Base-by-base conservation (phyloP, 2,888 invertebrate species). In the Labia minor region DNA sequence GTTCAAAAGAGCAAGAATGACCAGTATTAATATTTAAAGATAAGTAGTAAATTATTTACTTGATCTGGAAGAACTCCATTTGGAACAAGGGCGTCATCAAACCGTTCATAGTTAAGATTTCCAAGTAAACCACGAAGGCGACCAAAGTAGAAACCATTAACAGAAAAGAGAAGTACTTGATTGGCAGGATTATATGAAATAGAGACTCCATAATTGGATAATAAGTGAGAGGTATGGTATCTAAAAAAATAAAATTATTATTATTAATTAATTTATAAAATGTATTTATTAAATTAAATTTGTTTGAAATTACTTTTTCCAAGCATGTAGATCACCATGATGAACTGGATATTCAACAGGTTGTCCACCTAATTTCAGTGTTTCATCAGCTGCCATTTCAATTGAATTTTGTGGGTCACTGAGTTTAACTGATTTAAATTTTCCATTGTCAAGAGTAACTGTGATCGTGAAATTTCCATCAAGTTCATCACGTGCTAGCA, bases 141-240 rank as follows among this genome's bases (percentile, higher is more conserved):
- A 71, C 90, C 91, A 63, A 88, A 87, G 77, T 95, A 95, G 83
- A 88, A 95, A 8, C 94, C 94, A 72, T 87, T 86, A 0, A 93
- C 81, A 70, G 82, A 82, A 3, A 94, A 73, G 72, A 84, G 82
- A 76, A 92, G 92, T 21, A 86, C 81, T 69, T 85, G 82, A 21
- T 88, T 79, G 71, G 85, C 83, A 11, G 78, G 74, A 0, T 82
- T 49, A 14, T 49, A 49, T 3, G n/a, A 76, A 0, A 87, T 79
- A 70, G 79, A 76, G 0, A 86, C 80, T 16, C 92, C 92, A 70
- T 86, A 85, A 1, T 78, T 78, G 0, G 87, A 84, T 19, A 77
- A 77, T 6, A 77, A 72, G 1, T 83, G 79, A 49, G 88, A 73
- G n/a, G 83, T 77, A 70, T 81, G 79, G 72, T 82, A 78, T 21